Evolutionary conservation across 2,113 vertebrate species (phyloP).

Genomic region (Rousettus leschenaultii): DNA sequence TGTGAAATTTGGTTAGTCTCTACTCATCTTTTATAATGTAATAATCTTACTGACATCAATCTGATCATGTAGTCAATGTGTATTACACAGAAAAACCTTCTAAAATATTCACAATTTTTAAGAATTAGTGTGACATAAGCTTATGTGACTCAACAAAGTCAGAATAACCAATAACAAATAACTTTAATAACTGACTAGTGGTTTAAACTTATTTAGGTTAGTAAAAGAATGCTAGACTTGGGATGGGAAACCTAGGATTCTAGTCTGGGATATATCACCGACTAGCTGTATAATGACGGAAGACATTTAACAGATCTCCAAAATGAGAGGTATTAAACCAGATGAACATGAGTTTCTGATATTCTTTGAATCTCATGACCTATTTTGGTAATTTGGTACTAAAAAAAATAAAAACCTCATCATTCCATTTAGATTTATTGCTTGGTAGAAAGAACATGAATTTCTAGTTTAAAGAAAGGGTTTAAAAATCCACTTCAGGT

Average conservation of each 20-base stretch:
- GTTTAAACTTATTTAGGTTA: conserved; percentile 20
- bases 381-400: not conserved
- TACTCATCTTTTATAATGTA: not conserved
- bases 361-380: not conserved
- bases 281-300: not conserved
- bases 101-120: not conserved
- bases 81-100: not conserved
- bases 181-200: not conserved
- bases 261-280: not conserved
- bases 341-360: not conserved
- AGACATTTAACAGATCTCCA: conserved; percentile 6
- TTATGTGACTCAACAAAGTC: not conserved
- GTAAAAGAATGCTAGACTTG: not conserved
- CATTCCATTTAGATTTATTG: conserved; percentile 1
- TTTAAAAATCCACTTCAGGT: conserved; percentile 18
- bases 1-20: not conserved
- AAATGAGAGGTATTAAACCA: not conserved
- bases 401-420: not conserved
- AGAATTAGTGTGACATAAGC: not conserved
- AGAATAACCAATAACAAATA: not conserved
- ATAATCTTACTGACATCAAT: not conserved
- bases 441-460: conserved; percentile 2
- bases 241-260: not conserved
- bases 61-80: not conserved
- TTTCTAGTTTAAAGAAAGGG: conserved; percentile 34